Percentiles rank a stretch among this genome's conserved stretches.
These are phyloP conservation scores for Seriola quinqueradiata DNA, from an alignment of 2,113 vertebrate species.

Conservation along the genomic window DNA sequence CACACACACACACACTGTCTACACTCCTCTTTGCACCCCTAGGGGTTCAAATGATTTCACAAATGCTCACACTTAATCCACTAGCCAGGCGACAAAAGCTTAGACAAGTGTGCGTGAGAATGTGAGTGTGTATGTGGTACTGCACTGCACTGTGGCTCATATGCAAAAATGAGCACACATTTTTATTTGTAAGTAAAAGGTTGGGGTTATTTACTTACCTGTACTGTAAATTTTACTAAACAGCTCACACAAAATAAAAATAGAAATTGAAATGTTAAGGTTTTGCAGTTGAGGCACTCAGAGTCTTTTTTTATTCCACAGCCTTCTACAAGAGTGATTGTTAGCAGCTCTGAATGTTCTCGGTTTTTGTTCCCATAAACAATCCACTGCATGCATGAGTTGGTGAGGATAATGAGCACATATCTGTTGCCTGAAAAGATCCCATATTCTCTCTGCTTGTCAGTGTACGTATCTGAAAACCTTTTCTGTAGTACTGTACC, in stretches of 20 bases:
- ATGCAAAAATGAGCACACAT: background rate
- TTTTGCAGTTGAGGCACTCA: background rate
- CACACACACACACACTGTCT: background rate
- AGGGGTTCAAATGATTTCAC: conserved; percentile 63
- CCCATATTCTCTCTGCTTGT: background rate
- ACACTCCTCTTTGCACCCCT: conserved; percentile 32
- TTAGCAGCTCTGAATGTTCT: background rate
- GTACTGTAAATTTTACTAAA: background rate
- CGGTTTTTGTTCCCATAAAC: conserved; percentile 12
- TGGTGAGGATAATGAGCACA: background rate
- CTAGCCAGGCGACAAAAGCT: conserved; percentile 56
- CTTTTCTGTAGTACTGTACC: background rate
- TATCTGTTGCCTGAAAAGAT: background rate
- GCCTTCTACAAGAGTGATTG: conserved; percentile 1
- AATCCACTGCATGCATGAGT: background rate
- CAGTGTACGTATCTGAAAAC: background rate
- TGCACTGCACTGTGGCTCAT: background rate
- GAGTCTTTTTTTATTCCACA: background rate
- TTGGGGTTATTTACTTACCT: background rate
- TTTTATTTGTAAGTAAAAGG: background rate
- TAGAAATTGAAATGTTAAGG: background rate
- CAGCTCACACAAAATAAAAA: background rate
- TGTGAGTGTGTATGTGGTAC: background rate
- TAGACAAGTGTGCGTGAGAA: conserved; percentile 14
- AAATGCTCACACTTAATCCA: conserved; percentile 68